Evolutionary conservation across 2,797 vertebrate genomes (phyloP), one percentile per base, ranked within the genome.

Genomic region (Melopsittacus undulatus): DNA sequence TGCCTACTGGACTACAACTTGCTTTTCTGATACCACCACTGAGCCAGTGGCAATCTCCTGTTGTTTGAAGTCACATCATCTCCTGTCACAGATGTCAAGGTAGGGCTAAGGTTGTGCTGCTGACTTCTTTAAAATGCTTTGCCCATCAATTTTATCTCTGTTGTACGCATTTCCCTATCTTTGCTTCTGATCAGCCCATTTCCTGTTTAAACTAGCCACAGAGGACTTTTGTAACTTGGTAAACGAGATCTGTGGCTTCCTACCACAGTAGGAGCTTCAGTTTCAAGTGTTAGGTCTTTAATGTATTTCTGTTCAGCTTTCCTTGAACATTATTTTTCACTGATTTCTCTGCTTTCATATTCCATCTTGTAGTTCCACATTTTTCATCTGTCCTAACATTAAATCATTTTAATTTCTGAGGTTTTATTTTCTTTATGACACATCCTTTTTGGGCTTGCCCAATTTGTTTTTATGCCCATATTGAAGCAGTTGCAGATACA

Each of bases 221-320:
- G 81, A 87, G 83, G 72, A 80, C 49, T 93, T 95, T 75, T 91
- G 51, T 77, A 83, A 52, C 79, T 92, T 1, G 21, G 87, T 94
- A 95, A 97, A 93, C 93, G 89, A 92, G 89, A 57, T 54, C 78
- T 95, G 89, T 87, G 95, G 95, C 93, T 97, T 95, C 61, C 81
- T 85, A 85, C 17, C 61, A 57, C 40, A 56, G 23, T 57, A 93
- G 26, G 19, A 94, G 61, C 72, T 94, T 89, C 36, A 62, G 64
- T 85, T 94, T 95, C 52, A 80, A 66, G 27, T 54, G 18, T 46
- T 38, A 59, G 15, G 32, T 59, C 61, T 89, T 78, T 66, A 81
- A 77, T 49, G 69, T 32, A 59, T 76, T 45, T 76, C 43, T 82
- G n/a, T 61, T 94, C 51, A 59, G 73, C 69, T 89, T 72, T 73